Base-by-base conservation (phyloP, 2,888 invertebrate genomes). In the Latrodectus elegans region DNA sequence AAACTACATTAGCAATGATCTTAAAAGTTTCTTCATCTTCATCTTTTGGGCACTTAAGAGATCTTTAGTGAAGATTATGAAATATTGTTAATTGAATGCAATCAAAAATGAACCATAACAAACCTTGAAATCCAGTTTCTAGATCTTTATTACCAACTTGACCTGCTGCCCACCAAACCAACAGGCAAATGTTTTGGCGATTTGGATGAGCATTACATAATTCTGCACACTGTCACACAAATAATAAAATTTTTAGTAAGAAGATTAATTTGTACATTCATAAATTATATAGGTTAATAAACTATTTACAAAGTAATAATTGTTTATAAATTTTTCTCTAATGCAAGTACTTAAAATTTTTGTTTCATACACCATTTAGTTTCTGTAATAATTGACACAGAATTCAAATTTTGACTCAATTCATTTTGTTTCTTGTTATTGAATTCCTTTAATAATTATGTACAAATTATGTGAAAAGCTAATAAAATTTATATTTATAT, bases 81-180 rank as follows among this genome's bases (percentile, higher is more conserved):
- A 22, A 22, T 22, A 22, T 22, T 22, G 22, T 1, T 22, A 22
- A 22, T 22, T 22, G 22, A 22, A 0, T 22, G 22, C 1, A 22
- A 22, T 22, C 22, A 22, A 22, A 22, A 22, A 22, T 22, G 1
- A 22, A 22, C 22, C 1, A 22, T 49, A n/a, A 22, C 26, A 26
- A 89, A 92, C 92, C 92, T 91, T 91, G 91, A n/a, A 93, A 90
- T 53, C 92, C 93, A 90, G 90, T 90, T 75, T 90, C 90, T 49
- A 92, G 90, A 84, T 91, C 90, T 4, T 91, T 91, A 38, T 90
- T 89, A 12, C 92, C 92, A 81, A 91, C 91, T 90, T 92, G 92
- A 12, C 92, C 92, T 11, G 92, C 90, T 14, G 91, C 91, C 93
- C 92, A 92, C 89, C 92, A 90, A 38, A 92, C 90, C 55, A 91